Base-by-base conservation (phyloP, 2,888 invertebrate genomes). In the Spodoptera picta region DNA sequence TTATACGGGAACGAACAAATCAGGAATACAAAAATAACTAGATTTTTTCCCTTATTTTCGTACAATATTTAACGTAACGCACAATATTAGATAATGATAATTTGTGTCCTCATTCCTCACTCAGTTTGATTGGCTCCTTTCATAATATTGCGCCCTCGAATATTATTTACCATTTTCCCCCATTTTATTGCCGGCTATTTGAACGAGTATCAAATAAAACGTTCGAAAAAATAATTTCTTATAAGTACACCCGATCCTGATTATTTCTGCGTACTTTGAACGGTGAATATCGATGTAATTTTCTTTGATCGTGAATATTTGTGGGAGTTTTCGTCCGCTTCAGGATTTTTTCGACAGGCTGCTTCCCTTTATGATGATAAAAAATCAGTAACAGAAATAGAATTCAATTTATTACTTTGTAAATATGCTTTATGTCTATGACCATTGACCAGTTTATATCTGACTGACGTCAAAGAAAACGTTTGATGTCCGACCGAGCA, bases 71-170 rank as follows among this genome's bases (percentile, higher is more conserved):
- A 41, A 36, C 36, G 36, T 36, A 36, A 36, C 36, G 36, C 6
- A 36, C 36, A 36, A 36, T 36, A 36, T 36, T 36, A 7, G 36
- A 1, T 56, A n/a, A 49, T 43, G 60, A 59, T 69, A 58, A 65
- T 69, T 73, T 55, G 45, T 48, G 52, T 47, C 36, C 36, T 36
- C 36, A 9, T 36, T 36, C 36, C 36, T 36, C 36, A 55, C 53
- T 60, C 55, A 65, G 19, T 60, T 46, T 62, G 57, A 65, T 64
- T 77, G 58, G 58, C 59, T 54, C 63, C 50, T 65, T 69, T 61
- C 59, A 64, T 52, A 64, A 57, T 42, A 64, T 57, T 45, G 23
- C n/a, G 52, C 56, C 47, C 27, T 56, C 48, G 44, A 48, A 47
- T 10, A 67, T 72, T 56, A 53, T 55, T 54, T 73, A 68, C 69